Evolutionary conservation across 64 coral and sea anemone genomes (phyloP).

Genomic region (Montipora cactus): DNA sequence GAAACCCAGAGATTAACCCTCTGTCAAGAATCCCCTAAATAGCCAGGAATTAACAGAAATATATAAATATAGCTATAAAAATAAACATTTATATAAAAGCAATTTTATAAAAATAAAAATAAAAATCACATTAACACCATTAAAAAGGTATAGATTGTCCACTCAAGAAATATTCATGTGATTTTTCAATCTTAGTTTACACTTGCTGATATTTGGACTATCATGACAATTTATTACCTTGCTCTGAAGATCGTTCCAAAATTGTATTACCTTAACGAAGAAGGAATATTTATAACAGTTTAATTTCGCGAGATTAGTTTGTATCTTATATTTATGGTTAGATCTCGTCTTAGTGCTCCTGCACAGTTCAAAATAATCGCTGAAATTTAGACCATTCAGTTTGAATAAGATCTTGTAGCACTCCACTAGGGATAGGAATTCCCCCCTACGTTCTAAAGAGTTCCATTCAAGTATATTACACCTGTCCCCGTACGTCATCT

Average conservation of each 20-base stretch:
- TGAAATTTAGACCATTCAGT: too few relatives aligned
- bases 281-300: conserved; percentile 16
- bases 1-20: not conserved
- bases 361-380: not conserved
- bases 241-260: not conserved
- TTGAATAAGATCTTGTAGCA: too few relatives aligned
- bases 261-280: not conserved
- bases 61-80: not conserved
- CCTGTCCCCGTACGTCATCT: too few relatives aligned
- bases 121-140: not conserved
- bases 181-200: not conserved
- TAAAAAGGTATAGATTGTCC: not conserved
- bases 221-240: not conserved
- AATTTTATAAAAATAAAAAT: not conserved
- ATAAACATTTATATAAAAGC: not conserved
- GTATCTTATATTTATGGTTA: not conserved
- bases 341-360: not conserved
- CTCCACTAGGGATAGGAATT: too few relatives aligned
- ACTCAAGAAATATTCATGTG: not conserved
- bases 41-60: not conserved
- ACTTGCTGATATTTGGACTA: not conserved
- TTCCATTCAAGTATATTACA: too few relatives aligned
- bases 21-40: not conserved
- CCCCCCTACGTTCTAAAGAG: too few relatives aligned
- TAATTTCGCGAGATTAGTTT: not conserved